Evolutionary conservation across 2,797 vertebrate genomes (phyloP), one percentile per base, ranked within the genome.

Genomic region (Calcarius lapponicus): DNA sequence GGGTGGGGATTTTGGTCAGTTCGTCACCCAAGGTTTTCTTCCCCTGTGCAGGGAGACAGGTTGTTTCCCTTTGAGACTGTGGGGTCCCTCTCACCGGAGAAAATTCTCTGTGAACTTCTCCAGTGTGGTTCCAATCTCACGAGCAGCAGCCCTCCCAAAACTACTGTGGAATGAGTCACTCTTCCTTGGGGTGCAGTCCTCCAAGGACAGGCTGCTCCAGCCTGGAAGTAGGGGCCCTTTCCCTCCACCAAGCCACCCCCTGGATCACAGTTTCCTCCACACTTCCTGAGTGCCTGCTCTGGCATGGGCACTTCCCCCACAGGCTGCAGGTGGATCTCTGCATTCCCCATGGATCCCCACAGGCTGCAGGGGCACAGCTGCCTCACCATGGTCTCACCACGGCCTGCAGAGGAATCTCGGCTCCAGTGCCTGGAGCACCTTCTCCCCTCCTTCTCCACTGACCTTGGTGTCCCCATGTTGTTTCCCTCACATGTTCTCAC

Each of bases 151-250:
- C 15, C 25, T 34, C 20, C 20, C 16, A 21, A 31, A 48, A 34
- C 25, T 40, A 50, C 34, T 43, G 60, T 0, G 1, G 1, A 0
- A 0, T 50, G 43, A 6, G 17, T 34, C 31, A 1, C 42, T 31
- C 31, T 25, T 31, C 17, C 51, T 11, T 0, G 2, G 21, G 11
- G 4, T 26, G 36, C 36, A 57, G 36, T 14, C 31, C 36, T 65
- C 42, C 43, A 66, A 74, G 24, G 11, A 31, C 34, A 65, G 42
- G 43, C 51, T 84, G 60, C 34, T 73, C 50, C 25, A 13, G 20
- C 31, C 31, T 48, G 31, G 69, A 13, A 65, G 29, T 31, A 40
- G 50, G 17, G 20, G 4, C 8, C 13, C 24, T 5, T 17, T n/a
- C 25, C 64, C 43, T 25, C 34, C 36, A 17, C 13, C 0, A 2